Conservation (phyloP, 2,113 vertebrate species). For the Merops nubicus region DNA sequence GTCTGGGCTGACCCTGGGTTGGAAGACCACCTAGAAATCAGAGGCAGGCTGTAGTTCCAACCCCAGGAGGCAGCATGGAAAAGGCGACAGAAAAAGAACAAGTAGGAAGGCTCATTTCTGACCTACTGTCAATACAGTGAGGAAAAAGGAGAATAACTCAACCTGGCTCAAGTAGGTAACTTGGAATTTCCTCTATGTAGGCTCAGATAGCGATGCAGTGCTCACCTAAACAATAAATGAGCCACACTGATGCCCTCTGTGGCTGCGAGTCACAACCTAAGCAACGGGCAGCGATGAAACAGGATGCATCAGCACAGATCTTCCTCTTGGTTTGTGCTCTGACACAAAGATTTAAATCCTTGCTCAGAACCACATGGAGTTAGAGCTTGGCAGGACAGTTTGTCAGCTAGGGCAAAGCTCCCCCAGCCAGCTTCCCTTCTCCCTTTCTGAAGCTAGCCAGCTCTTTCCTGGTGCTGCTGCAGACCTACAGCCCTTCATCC, state of each 20-base stretch:
- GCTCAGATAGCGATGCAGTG: neutral
- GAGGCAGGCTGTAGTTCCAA: neutral
- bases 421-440: neutral
- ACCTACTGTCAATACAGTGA: rapidly evolving
- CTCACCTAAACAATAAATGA: neutral
- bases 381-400: neutral
- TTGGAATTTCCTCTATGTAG: neutral
- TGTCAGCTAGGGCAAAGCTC: neutral
- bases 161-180: neutral
- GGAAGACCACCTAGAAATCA: neutral
- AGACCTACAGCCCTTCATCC: neutral
- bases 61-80: neutral
- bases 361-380: neutral
- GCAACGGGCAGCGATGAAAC: neutral
- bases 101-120: neutral
- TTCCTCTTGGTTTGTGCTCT: neutral
- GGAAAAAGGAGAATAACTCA: neutral
- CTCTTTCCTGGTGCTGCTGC: neutral
- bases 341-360: neutral
- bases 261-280: neutral
- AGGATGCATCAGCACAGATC: neutral
- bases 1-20: neutral
- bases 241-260: neutral
- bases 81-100: neutral
- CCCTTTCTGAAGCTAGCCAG: neutral